phyloP scores from a whole-genome alignment of 2,113 vertebrate genomes.

The Aphyosemion australe region DNA sequence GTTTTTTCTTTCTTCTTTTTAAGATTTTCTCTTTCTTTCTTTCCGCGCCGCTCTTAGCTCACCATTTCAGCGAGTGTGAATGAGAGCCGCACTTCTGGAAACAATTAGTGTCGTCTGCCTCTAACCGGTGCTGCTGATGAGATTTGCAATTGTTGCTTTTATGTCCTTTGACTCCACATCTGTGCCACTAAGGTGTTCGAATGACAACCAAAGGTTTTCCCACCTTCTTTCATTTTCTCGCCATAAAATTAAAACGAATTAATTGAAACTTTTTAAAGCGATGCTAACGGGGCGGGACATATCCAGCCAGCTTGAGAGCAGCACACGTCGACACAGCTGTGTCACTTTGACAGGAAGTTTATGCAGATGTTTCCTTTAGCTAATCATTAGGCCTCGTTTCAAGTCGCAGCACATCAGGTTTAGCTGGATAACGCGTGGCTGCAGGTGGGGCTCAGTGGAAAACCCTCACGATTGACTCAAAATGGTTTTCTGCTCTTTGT shows the following conservation, averaged over 20 bases:
- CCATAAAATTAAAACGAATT: slow-evolving; percentile 35
- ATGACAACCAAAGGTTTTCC: slow-evolving; percentile 70
- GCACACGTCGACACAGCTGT: slow-evolving; percentile 20
- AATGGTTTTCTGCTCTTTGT: slow-evolving; percentile 50
- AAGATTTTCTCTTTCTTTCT: slow-evolving; percentile 1
- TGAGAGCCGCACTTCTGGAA: slow-evolving; percentile 87
- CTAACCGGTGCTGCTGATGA: slow-evolving; percentile 85
- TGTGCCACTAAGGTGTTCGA: slow-evolving; percentile 92
- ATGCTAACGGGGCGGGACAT: neutral
- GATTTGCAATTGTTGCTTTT: slow-evolving; percentile 88
- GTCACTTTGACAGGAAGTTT: slow-evolving; percentile 56
- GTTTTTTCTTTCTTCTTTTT: slow-evolving; percentile 28
- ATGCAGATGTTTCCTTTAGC: slow-evolving; percentile 38
- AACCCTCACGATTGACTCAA: slow-evolving; percentile 43
- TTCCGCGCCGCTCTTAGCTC: slow-evolving; percentile 61
- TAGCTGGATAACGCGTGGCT: slow-evolving; percentile 41
- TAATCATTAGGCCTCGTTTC: slow-evolving; percentile 62
- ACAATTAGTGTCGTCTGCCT: slow-evolving; percentile 93
- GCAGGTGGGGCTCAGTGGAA: slow-evolving; percentile 62
- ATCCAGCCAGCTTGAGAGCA: slow-evolving; percentile 11
- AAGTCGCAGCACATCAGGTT: slow-evolving; percentile 49
- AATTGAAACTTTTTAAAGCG: slow-evolving; percentile 23
- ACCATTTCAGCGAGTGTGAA: slow-evolving; percentile 78
- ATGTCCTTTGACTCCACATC: slow-evolving; percentile 84
- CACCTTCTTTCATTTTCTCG: slow-evolving; percentile 28